Conservation (phyloP, 2,113 vertebrate genomes). For the Mirounga angustirostris region DNA sequence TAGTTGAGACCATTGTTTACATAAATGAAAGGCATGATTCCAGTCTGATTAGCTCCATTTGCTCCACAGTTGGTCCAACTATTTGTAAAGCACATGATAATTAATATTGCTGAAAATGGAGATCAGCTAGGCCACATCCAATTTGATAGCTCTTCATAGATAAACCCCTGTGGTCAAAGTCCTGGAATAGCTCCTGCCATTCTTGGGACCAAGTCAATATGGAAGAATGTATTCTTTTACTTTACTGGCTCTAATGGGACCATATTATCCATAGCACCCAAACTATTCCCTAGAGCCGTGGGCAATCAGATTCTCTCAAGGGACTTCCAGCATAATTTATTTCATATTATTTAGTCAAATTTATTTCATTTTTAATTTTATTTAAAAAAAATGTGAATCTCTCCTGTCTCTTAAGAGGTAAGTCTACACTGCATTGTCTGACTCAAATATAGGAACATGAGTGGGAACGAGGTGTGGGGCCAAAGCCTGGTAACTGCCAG, state of each 20-base stretch:
- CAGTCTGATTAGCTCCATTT: background rate
- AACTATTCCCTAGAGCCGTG: background rate
- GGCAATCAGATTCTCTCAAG: background rate
- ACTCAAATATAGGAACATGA: background rate
- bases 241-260: background rate
- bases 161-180: background rate
- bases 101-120: constrained; percentile 25
- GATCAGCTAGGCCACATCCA: background rate
- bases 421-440: background rate
- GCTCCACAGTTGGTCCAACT: background rate
- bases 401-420: background rate
- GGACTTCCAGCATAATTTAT: constrained; percentile 2
- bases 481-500: background rate
- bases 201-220: constrained; percentile 28
- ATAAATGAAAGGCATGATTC: background rate
- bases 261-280: background rate
- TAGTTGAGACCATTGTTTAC: background rate
- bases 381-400: background rate
- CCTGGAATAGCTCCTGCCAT: constrained; percentile 37
- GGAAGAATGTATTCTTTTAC: constrained; percentile 40
- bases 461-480: background rate
- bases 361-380: constrained; percentile 43
- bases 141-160: constrained; percentile 59
- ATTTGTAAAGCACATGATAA: constrained; percentile 6
- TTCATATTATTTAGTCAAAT: background rate